These are phyloP conservation scores for Patella ulyssiponensis DNA, from an alignment of 2,888 invertebrate species.

Conservation along the genomic window DNA sequence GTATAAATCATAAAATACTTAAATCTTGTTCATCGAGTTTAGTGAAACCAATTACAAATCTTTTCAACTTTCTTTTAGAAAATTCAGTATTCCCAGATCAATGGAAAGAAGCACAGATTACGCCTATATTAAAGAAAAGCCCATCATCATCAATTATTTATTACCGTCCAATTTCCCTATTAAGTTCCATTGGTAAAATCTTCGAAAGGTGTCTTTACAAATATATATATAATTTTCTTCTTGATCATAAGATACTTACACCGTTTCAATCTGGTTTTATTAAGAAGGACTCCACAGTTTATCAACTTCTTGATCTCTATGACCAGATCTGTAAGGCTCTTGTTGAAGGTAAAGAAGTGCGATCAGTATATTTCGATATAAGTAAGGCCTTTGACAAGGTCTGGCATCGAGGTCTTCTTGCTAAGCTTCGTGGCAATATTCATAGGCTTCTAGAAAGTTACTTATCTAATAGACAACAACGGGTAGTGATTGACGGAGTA, in stretches of 20 bases:
- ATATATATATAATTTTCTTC: neutral
- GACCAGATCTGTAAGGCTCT: neutral
- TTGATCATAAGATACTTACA: neutral
- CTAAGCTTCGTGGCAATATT: conserved; percentile 3
- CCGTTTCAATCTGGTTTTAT: neutral
- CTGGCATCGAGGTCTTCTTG: neutral
- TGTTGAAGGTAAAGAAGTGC: neutral
- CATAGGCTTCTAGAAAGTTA: neutral
- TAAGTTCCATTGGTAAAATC: too few species aligned
- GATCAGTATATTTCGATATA: neutral
- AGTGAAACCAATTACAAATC: too few species aligned
- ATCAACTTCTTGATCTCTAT: neutral
- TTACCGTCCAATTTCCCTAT: too few species aligned
- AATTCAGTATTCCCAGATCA: too few species aligned
- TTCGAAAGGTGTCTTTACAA: neutral
- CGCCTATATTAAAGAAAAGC: too few species aligned
- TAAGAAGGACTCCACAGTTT: neutral
- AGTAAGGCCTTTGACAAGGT: neutral
- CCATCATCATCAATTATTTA: too few species aligned
- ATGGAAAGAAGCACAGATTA: too few species aligned
- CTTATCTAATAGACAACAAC: neutral
- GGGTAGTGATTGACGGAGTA: conserved; percentile 1
- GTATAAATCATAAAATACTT: too few species aligned
- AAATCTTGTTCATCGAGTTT: too few species aligned
- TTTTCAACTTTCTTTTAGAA: too few species aligned